Conservation (phyloP, 2,113 vertebrate genomes). For the Leucoraja erinaceus region DNA sequence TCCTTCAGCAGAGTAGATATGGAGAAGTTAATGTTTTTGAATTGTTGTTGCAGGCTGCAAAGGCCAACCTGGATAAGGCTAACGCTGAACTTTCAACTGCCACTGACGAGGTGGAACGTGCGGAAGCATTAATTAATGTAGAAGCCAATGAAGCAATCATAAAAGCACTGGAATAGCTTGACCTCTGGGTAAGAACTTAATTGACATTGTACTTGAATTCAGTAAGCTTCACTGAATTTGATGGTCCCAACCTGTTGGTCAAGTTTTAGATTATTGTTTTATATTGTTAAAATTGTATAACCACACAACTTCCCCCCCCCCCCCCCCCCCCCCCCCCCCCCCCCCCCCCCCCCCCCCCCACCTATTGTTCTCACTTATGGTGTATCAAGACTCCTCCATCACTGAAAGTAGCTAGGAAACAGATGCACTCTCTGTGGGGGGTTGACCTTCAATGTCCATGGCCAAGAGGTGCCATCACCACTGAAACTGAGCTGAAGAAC, state of each 20-base stretch:
- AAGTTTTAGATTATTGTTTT: background rate
- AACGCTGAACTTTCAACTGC: constrained; percentile 61
- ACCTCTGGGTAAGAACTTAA: constrained; percentile 1
- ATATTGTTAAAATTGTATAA: background rate
- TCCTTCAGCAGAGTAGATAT: background rate
- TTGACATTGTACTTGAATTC: background rate
- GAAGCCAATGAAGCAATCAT: constrained; percentile 87
- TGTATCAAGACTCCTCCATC: too few relatives aligned
- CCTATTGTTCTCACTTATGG: too few relatives aligned
- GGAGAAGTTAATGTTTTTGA: background rate
- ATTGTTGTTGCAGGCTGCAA: constrained; percentile 65
- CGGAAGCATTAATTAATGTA: constrained; percentile 78
- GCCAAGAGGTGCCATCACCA: too few relatives aligned
- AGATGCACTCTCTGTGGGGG: too few relatives aligned
- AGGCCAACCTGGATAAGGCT: constrained; percentile 84
- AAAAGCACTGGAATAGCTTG: constrained; percentile 77
- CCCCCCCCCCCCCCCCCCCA: too few relatives aligned
- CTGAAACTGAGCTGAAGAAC: too few relatives aligned
- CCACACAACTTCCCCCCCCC: too few relatives aligned
- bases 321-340: too few relatives aligned
- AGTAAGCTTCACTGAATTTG: background rate
- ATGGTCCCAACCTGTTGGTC: too few relatives aligned
- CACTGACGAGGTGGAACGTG: constrained; percentile 64
- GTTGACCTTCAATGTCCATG: too few relatives aligned
- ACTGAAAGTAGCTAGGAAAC: too few relatives aligned